Conservation (phyloP, 2,797 vertebrate genomes). For the Danio jaintianensis region DNA sequence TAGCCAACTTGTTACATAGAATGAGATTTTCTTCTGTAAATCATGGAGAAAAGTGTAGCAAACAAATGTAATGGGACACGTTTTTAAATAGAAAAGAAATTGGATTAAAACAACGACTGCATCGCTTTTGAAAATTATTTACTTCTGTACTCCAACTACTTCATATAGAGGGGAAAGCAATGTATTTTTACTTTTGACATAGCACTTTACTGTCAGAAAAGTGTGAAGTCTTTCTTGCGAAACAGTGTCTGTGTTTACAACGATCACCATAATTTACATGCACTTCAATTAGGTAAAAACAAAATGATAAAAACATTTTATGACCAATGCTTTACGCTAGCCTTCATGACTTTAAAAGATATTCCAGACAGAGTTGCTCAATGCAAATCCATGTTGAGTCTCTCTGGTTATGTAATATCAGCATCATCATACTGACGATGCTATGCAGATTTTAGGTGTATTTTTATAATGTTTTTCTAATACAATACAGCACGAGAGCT, state of each 20-base stretch:
- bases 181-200: background rate
- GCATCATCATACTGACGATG: conserved; percentile 63
- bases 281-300: too few relatives aligned
- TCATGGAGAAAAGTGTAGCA: too few relatives aligned
- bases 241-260: too few relatives aligned
- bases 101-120: too few relatives aligned
- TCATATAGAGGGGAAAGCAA: background rate
- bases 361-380: conserved; percentile 16
- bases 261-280: too few relatives aligned
- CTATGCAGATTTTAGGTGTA: background rate
- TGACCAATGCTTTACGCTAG: background rate
- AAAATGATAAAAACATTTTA: background rate
- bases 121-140: too few relatives aligned
- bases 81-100: too few relatives aligned
- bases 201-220: too few relatives aligned
- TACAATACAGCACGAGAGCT: background rate
- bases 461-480: conserved; percentile 5
- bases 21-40: too few relatives aligned
- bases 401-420: conserved; percentile 50
- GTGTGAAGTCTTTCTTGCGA: too few relatives aligned
- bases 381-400: background rate
- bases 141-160: background rate
- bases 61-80: too few relatives aligned
- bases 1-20: too few relatives aligned
- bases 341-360: background rate